Base-by-base conservation (phyloP, 2,888 invertebrate genomes). In the Dolichomitus sp. region DNA sequence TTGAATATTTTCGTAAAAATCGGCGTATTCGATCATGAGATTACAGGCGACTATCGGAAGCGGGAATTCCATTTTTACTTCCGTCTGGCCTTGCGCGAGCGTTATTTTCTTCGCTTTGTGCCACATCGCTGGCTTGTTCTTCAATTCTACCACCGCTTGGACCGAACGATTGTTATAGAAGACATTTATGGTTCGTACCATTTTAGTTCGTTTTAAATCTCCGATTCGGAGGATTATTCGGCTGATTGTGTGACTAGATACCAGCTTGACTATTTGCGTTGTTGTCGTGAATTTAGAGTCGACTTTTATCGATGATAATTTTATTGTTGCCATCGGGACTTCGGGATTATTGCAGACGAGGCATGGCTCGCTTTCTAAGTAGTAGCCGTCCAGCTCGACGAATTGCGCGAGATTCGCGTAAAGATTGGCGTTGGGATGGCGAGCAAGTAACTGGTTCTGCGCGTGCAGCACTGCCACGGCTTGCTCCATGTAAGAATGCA, bases 231-330 rank as follows among this genome's bases (percentile, higher is more conserved):
- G 95, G 48, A 97, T 97, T 87, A 99, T 98, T 91, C 98, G 97
- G 89, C 98, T 98, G 87, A 99, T 99, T 88, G 98, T 99, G 93
- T 99, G 98, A 91, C 98, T 98, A 88, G 98, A 98, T 54, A 98
- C 97, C 85, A 99, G 95, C 94, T 99, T 99, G 69, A 99, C 98
- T 85, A 99, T 99, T 95, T 99, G 99, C 0, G 99, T 99, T 11
- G 98, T 99, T 1, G 99, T 99, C 4, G 99, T 99, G 94, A 98
- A 99, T 94, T 99, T 98, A 0, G 99, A 98, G 94, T 99, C 99
- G 81, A 97, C 97, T 95, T 99, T 99, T 81, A 99, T 97, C 0
- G 98, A 97, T 0, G 98, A 98, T 75, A 99, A 94, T 93, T 99
- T 99, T 87, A 98, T 98, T 74, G 97, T 97, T 0, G 97, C 95